phyloP scores from a whole-genome alignment of 2,797 vertebrate species.

The Sebastes hubbsi region DNA sequence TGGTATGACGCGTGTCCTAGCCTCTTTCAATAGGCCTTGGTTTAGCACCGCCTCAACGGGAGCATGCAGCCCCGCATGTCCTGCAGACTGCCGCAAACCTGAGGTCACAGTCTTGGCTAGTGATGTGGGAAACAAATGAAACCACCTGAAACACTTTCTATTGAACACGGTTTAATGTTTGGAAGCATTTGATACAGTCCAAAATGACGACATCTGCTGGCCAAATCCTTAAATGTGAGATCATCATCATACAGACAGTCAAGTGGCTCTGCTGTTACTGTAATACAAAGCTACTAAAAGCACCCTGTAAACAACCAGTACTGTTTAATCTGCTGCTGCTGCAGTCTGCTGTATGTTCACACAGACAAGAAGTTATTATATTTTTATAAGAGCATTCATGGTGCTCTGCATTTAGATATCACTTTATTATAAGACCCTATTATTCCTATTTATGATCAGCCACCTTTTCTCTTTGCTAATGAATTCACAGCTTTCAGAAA shows the following conservation, averaged over 20 bases:
- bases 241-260: too few relatives aligned
- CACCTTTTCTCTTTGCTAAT: neutral
- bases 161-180: neutral
- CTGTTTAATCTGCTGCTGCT: neutral
- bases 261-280: neutral
- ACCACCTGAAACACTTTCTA: neutral
- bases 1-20: too few relatives aligned
- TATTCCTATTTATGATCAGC: neutral
- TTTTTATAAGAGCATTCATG: neutral
- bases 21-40: too few relatives aligned
- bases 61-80: neutral
- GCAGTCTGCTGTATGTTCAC: neutral
- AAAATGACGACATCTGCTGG: neutral
- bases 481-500: neutral
- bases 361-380: neutral
- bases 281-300: neutral
- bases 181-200: neutral
- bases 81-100: neutral
- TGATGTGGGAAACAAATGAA: neutral
- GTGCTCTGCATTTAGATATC: neutral
- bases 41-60: slow-evolving; percentile 34
- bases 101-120: neutral
- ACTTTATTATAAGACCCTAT: neutral
- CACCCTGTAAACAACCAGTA: neutral
- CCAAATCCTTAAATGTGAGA: neutral